Base-by-base conservation (phyloP, 2,888 invertebrate species). In the Morpho deidamia region DNA sequence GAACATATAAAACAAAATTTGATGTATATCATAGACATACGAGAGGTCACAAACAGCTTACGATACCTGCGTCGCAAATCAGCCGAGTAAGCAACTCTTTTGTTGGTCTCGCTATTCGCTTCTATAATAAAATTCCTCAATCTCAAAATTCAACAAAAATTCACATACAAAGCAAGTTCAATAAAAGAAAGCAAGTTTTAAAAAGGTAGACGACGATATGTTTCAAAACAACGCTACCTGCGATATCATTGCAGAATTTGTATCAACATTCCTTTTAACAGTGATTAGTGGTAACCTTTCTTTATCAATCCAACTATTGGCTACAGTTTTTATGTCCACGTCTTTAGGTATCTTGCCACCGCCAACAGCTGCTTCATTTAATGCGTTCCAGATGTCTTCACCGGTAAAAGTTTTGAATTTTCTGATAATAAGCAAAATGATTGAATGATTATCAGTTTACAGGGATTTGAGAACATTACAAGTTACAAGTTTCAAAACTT, bases 251-350 rank as follows among this genome's bases (percentile, higher is more conserved):
- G 93, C 93, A 0, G 92, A 90, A 47, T 92, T 92, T 40, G 87
- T 89, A 0, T 90, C 78, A 72, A 95, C 95, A 72, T 95, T 91
- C 61, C 96, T 92, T 10, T 85, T 87, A 8, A 95, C 93, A 41
- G 91, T 93, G 35, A 96, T 87, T 1, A 96, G 91, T 0, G 96
- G 97, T 40, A 96, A 84, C 35, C 96, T 91, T 67, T 95, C 95
- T 73, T 95, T 94, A 10, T 93, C 92, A 11, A 96, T 94, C 97
- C 97, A 97, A 10, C 95, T 94, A 38, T 92, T 92, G 1, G 95
- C 95, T 37, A 97, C 94, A 41, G 92, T 92, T 52, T 92, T 92
- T 44, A 93, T 83, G 41, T 92, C 90, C 1, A 95, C 76, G 23
- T 78, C 80, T 37, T 81, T 73, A 0, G 83, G 79, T 0, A 87